These are phyloP conservation scores for Zaprionus tsacasi DNA, from an alignment of 1,140 invertebrate genomes.

Conservation along the genomic window DNA sequence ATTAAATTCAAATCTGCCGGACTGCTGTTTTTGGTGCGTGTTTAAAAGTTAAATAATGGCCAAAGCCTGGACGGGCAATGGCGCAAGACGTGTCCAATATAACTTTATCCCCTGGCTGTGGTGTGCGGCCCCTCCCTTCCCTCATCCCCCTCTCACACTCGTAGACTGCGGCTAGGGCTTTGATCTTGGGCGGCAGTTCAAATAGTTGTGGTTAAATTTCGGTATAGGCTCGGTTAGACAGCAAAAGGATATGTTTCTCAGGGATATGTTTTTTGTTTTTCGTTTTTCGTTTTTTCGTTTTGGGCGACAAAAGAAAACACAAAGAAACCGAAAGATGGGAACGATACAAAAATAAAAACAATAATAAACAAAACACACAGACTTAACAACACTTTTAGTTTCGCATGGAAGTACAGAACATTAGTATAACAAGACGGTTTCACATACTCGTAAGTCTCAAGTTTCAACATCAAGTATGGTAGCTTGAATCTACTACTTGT, in stretches of 20 bases:
- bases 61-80: constrained; percentile 67
- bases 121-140: not conserved
- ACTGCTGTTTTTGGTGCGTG: constrained; percentile 70
- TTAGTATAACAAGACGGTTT: constrained; percentile 35
- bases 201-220: constrained; percentile 67
- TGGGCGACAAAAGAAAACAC: constrained; percentile 3
- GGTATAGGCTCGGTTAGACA: constrained; percentile 51
- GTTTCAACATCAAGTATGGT: constrained; percentile 36
- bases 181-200: constrained; percentile 74
- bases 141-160: not conserved
- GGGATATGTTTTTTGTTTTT: constrained; percentile 35
- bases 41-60: constrained; percentile 81
- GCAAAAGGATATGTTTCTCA: constrained; percentile 50
- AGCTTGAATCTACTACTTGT: not conserved
- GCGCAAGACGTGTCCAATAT: constrained; percentile 80
- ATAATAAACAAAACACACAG: constrained; percentile 18
- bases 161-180: constrained; percentile 43
- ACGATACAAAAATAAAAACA: not conserved
- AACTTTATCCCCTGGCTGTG: constrained; percentile 58
- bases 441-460: constrained; percentile 8
- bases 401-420: constrained; percentile 45
- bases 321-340: not conserved
- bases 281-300: constrained; percentile 13
- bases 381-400: constrained; percentile 64
- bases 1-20: constrained; percentile 78